These are phyloP conservation scores for Drosophila pectinifera DNA, from an alignment of 1,140 invertebrate species.

Conservation along the genomic window DNA sequence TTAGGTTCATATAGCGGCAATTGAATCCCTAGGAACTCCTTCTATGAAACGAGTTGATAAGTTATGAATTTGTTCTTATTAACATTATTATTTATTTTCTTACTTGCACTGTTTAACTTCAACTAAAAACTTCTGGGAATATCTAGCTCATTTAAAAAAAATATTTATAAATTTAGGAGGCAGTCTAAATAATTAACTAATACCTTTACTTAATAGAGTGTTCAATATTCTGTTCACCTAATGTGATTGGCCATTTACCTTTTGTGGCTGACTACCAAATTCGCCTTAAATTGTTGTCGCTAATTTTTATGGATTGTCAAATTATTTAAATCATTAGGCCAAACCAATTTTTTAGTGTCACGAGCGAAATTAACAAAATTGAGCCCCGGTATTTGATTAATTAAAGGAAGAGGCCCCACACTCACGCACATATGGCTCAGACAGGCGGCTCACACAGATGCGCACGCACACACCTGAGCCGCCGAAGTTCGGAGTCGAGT, in stretches of 20 bases:
- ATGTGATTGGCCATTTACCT: slow-evolving; percentile 4
- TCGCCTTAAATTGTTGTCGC: slow-evolving; percentile 61
- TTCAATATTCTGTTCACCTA: slow-evolving; percentile 3
- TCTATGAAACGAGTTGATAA: too few relatives aligned
- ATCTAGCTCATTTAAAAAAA: too few relatives aligned
- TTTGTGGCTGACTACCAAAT: slow-evolving; percentile 42
- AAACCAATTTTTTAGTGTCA: slow-evolving; percentile 67
- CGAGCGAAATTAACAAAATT: slow-evolving; percentile 75
- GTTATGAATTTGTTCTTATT: too few relatives aligned
- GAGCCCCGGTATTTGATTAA: slow-evolving; percentile 73
- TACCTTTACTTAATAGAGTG: neutral
- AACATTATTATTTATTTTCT: too few relatives aligned
- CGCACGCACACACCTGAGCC: slow-evolving; percentile 36
- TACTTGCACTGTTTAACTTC: too few relatives aligned
- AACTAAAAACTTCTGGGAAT: too few relatives aligned
- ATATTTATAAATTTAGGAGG: too few relatives aligned
- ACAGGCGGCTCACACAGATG: slow-evolving; percentile 20
- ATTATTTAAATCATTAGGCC: slow-evolving; percentile 73
- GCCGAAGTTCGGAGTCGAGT: slow-evolving; percentile 53
- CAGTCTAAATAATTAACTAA: too few relatives aligned
- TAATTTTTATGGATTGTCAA: slow-evolving; percentile 57
- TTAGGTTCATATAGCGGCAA: too few relatives aligned
- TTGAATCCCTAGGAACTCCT: too few relatives aligned
- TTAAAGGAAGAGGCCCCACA: slow-evolving; percentile 63
- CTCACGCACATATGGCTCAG: slow-evolving; percentile 31